phyloP scores from a whole-genome alignment of 2,113 vertebrate genomes.

The Lipophrys pholis region DNA sequence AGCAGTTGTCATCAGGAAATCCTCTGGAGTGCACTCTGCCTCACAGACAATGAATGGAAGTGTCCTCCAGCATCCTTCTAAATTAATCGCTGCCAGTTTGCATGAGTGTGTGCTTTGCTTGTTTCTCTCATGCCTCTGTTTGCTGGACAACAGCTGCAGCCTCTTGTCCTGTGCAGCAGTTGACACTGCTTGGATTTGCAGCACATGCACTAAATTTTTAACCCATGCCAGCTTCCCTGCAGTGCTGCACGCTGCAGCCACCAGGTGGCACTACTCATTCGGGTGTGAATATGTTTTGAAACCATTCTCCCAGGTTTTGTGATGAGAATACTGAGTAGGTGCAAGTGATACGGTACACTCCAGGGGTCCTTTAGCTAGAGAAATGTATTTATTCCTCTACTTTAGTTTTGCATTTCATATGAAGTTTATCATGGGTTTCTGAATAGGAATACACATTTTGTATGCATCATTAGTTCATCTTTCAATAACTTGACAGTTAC shows the following conservation, averaged over 20 bases:
- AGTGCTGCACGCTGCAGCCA: slow-evolving; percentile 46
- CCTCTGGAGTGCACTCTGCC: slow-evolving; percentile 58
- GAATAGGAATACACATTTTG: not conserved
- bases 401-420: slow-evolving; percentile 9
- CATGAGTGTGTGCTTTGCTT: slow-evolving; percentile 2
- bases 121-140: slow-evolving; percentile 30
- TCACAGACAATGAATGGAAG: slow-evolving; percentile 74
- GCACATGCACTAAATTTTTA: slow-evolving; percentile 17
- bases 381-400: not conserved
- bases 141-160: slow-evolving; percentile 13
- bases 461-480: not conserved
- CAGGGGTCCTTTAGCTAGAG: slow-evolving; percentile 7
- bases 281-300: slow-evolving; percentile 49
- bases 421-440: not conserved
- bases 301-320: slow-evolving; percentile 28
- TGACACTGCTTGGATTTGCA: not conserved
- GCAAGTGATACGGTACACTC: slow-evolving; percentile 31
- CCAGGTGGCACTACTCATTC: slow-evolving; percentile 67
- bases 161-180: not conserved
- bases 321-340: slow-evolving; percentile 55
- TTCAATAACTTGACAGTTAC: slow-evolving; percentile 6
- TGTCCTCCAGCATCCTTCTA: slow-evolving; percentile 65
- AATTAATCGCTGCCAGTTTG: slow-evolving; percentile 17
- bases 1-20: slow-evolving; percentile 75
- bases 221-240: not conserved